A percentile compares a stretch with the other conserved stretches of the same genome.
These are phyloP conservation scores for Drosophila oshimai DNA, from an alignment of 1,140 invertebrate genomes.

Conservation along the genomic window DNA sequence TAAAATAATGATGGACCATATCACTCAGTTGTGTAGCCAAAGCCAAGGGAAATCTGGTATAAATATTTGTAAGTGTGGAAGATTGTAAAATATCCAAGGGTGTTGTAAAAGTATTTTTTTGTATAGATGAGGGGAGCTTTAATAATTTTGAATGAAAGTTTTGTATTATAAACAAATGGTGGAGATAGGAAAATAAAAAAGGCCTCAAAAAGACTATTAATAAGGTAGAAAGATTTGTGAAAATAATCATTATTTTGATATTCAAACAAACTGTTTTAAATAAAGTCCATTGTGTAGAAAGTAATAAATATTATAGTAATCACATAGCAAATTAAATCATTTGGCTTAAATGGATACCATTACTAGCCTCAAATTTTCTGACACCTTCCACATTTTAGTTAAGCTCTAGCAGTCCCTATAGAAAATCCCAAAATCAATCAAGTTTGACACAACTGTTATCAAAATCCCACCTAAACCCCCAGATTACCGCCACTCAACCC, in stretches of 20 bases:
- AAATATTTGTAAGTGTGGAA: not conserved
- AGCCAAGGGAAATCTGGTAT: conserved; percentile 9
- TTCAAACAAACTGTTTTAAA: no score
- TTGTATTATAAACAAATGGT: no score
- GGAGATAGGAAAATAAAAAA: no score
- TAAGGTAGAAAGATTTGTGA: not conserved
- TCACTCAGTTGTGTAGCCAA: conserved; percentile 3
- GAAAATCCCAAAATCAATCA: conserved; percentile 37
- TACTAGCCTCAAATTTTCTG: no score
- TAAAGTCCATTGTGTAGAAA: no score
- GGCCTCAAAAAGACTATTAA: not conserved
- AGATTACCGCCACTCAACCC: conserved; percentile 39
- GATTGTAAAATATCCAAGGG: not conserved
- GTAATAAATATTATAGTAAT: no score
- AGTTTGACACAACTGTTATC: conserved; percentile 18
- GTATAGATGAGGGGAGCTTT: no score
- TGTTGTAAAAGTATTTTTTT: no score
- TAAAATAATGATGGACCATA: conserved; percentile 35
- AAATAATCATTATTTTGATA: no score
- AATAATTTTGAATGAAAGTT: no score
- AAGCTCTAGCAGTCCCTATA: not conserved
- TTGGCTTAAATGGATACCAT: no score
- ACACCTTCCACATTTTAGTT: not conserved
- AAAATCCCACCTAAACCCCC: conserved; percentile 15
- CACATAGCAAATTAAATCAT: no score